Conservation (phyloP, 2,797 vertebrate species). For the Danio tinwini region DNA sequence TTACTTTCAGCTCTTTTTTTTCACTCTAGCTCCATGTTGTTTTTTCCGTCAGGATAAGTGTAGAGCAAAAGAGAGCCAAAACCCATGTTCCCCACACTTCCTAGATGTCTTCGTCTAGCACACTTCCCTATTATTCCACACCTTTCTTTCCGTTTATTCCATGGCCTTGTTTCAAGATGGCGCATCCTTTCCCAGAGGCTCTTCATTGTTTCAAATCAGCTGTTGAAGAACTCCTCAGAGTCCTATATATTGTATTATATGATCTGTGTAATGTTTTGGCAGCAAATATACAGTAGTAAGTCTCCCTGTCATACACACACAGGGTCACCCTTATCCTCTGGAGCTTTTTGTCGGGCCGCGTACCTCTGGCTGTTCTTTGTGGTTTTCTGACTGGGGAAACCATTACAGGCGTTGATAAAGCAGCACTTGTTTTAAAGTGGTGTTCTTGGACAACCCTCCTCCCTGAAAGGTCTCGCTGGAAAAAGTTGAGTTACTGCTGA, state of each 20-base stretch:
- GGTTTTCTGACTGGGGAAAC: slow-evolving; percentile 62
- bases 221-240: neutral
- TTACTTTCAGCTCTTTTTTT: slow-evolving; percentile 15
- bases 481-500: slow-evolving; percentile 46
- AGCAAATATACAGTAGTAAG: neutral
- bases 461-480: slow-evolving; percentile 39
- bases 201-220: slow-evolving; percentile 15
- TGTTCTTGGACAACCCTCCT: slow-evolving; percentile 58
- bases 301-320: neutral
- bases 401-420: slow-evolving; percentile 65
- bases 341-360: slow-evolving; percentile 30
- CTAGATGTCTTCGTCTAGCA: slow-evolving; percentile 49
- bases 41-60: slow-evolving; percentile 35
- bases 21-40: slow-evolving; percentile 30
- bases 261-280: neutral
- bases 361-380: slow-evolving; percentile 56
- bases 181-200: slow-evolving; percentile 10
- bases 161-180: slow-evolving; percentile 22
- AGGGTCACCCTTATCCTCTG: neutral
- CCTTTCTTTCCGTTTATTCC: slow-evolving; percentile 28
- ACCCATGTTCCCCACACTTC: slow-evolving; percentile 31
- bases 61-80: slow-evolving; percentile 34
- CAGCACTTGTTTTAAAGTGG: slow-evolving; percentile 53
- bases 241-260: neutral
- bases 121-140: slow-evolving; percentile 32